Evolutionary conservation across 1,140 invertebrate genomes (phyloP).

Genomic region (Lasioglossum baleicum): DNA sequence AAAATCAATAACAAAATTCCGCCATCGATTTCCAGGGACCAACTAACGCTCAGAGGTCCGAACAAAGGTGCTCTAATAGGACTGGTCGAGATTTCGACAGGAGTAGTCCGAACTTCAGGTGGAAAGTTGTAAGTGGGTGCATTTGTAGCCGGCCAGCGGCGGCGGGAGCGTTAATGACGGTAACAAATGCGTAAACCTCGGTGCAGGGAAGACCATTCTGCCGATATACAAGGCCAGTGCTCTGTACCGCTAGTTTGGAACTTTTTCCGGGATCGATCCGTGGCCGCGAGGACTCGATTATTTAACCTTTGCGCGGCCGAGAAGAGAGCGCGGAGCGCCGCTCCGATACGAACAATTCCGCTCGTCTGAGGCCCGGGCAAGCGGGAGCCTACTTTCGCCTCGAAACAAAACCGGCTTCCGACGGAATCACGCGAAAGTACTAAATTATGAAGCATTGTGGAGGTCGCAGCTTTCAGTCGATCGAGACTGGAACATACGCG

Average conservation of each 20-base stretch:
- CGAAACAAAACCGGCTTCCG: slow-evolving; percentile 9
- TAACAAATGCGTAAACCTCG: too few species aligned
- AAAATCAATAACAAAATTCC: too few species aligned
- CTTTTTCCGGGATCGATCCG: neutral
- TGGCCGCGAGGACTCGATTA: slow-evolving; percentile 29
- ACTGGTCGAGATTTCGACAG: too few species aligned
- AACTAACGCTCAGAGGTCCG: too few species aligned
- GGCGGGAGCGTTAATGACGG: too few species aligned
- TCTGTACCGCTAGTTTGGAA: neutral
- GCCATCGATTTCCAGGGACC: too few species aligned
- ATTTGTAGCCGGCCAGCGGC: too few species aligned
- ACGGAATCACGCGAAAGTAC: slow-evolving; percentile 19
- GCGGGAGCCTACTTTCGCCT: slow-evolving; percentile 14
- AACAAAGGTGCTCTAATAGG: too few species aligned
- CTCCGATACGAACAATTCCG: slow-evolving; percentile 15
- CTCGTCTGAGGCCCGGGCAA: neutral
- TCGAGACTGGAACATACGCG: slow-evolving; percentile 2
- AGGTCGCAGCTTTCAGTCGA: slow-evolving; percentile 15
- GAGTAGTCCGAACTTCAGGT: too few species aligned
- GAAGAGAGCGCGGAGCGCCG: slow-evolving; percentile 5
- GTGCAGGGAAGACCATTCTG: too few species aligned
- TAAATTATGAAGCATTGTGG: slow-evolving; percentile 39
- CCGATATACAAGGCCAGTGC: too few species aligned
- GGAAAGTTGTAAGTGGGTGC: too few species aligned
- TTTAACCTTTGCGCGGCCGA: slow-evolving; percentile 29